Evolutionary conservation across 2,113 vertebrate genomes (phyloP), one percentile per base, ranked within the genome.

Genomic region (Coracopsis vasa): DNA sequence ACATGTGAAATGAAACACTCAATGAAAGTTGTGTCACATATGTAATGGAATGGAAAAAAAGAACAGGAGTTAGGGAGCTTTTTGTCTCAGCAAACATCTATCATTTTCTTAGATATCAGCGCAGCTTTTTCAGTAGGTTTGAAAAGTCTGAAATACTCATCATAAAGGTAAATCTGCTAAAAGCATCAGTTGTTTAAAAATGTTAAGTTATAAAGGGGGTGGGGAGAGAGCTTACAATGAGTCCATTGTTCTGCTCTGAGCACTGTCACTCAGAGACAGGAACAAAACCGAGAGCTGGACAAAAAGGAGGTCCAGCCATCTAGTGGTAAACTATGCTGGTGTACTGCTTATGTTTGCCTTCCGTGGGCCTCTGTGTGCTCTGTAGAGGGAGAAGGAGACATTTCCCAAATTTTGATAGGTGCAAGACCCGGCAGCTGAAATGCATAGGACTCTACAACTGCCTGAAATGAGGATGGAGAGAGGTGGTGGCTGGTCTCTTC

Each of bases 281-380:
- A 88, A 65, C 24, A 66, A 50, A 95, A 65, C 21, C 0, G 5
- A 78, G 71, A 64, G 29, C 74, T 9, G 60, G 64, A 90, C 82
- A 31, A 71, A 77, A 48, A 90, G 20, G 64, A 73, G 28, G 70
- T 48, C 88, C 65, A 84, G 97, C 94, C 94, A 91, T 70, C 90
- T 94, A 93, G 92, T 77, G 92, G 93, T 44, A 84, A 84, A 69
- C 50, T 4, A 33, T 2, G 1, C 71, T 1, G 4, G 3, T 35
- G 58, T 41, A 50, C 53, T 80, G 42, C 66, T 79, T 44, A 10
- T 21, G 14, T 9, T 65, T 37, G 74, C n/a, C 42, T 67, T 28
- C 73, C n/a, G 0, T 4, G 16, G 42, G 42, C 39, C 8, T 33
- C 17, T 0, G 0, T 5, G 25, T 25, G 47, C 50, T 54, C 83